Conservation (phyloP, 2,888 invertebrate species). For the Notocelia uddmanniana region DNA sequence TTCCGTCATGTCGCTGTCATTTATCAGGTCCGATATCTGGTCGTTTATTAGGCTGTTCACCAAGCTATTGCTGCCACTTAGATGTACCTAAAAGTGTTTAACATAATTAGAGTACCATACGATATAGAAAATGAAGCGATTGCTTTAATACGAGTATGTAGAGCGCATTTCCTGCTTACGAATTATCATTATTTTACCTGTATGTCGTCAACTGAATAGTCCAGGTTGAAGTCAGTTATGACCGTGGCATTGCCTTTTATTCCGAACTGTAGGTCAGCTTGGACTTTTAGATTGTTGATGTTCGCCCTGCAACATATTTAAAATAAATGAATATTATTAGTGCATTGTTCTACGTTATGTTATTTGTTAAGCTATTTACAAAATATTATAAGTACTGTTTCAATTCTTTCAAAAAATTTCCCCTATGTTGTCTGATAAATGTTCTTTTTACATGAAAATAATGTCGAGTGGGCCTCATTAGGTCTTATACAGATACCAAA, state of each 20-base stretch:
- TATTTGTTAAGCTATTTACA: too few species aligned
- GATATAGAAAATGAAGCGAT: not conserved
- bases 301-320: slow-evolving; percentile 13
- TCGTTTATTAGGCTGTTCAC: slow-evolving; percentile 10
- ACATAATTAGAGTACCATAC: not conserved
- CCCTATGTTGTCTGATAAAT: too few species aligned
- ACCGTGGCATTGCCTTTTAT: slow-evolving; percentile 10
- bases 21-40: slow-evolving; percentile 3
- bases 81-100: slow-evolving; percentile 7
- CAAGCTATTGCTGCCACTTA: slow-evolving; percentile 19
- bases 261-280: slow-evolving; percentile 13
- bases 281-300: slow-evolving; percentile 13
- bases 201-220: slow-evolving; percentile 12
- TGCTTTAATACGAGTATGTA: not conserved
- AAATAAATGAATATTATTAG: too few species aligned
- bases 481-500: too few species aligned
- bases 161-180: not conserved
- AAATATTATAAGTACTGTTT: too few species aligned
- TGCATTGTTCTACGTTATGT: too few species aligned
- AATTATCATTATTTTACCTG: slow-evolving; percentile 20
- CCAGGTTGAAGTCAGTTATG: slow-evolving; percentile 13
- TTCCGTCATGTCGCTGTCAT: not conserved
- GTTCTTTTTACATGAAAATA: too few species aligned
- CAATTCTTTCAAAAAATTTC: too few species aligned
- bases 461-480: too few species aligned